These are phyloP conservation scores for Callaeas wilsoni DNA, from an alignment of 2,113 vertebrate genomes.

Conservation along the genomic window DNA sequence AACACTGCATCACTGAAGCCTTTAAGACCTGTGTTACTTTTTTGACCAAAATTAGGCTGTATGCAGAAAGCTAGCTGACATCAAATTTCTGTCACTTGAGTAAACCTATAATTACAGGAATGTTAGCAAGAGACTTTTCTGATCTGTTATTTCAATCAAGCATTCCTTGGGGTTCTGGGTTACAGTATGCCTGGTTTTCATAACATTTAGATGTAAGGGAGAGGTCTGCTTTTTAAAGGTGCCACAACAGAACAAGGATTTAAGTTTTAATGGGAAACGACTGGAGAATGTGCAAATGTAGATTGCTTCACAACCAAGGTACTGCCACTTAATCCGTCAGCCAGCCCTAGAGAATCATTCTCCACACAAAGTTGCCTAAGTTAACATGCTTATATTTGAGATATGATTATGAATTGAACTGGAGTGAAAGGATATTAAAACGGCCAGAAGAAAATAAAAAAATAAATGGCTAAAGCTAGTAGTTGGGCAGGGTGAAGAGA, in stretches of 20 bases:
- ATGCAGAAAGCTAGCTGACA: background rate
- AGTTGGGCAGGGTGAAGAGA: background rate
- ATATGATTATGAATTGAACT: background rate
- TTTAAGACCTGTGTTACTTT: background rate
- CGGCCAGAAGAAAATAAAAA: background rate
- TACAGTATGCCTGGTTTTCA: conserved; percentile 36
- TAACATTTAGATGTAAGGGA: conserved; percentile 33
- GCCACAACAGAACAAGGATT: conserved; percentile 30
- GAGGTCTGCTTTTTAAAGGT: conserved; percentile 28
- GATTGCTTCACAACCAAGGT: conserved; percentile 26
- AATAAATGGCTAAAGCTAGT: background rate
- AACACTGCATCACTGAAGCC: background rate
- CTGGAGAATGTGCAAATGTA: conserved; percentile 37
- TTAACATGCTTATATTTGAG: background rate
- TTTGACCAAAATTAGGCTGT: background rate
- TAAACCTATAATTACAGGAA: conserved; percentile 25
- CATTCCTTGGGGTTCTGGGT: conserved; percentile 41
- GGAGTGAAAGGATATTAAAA: conserved; percentile 8
- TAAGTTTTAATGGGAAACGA: conserved; percentile 51
- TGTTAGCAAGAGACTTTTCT: conserved; percentile 13
- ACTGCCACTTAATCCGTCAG: conserved; percentile 31
- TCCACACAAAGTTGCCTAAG: conserved; percentile 9
- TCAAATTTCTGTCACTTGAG: background rate
- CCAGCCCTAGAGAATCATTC: background rate
- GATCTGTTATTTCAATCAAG: conserved; percentile 45